Conservation (phyloP, 23 tunicate genomes). For the Trididemnum nubilum region DNA sequence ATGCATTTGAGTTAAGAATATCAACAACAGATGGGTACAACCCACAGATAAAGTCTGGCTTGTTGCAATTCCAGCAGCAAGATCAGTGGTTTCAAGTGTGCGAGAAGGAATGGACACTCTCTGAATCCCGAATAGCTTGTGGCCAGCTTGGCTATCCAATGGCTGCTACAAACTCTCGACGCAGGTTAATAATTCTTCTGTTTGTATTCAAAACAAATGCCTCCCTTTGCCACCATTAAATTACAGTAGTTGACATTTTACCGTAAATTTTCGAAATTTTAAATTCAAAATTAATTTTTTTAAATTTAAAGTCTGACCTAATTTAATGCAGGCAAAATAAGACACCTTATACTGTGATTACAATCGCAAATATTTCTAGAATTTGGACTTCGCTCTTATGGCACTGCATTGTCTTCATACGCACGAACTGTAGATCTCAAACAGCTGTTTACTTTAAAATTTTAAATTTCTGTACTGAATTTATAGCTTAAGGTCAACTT, state of each 20-base stretch:
- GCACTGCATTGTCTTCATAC: too few species aligned
- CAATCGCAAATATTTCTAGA: not conserved
- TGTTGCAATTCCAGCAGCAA: slow-evolving; percentile 15
- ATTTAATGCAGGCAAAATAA: slow-evolving; percentile 13
- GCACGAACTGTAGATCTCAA: too few species aligned
- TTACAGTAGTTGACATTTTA: not conserved
- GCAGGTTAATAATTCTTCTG: not conserved
- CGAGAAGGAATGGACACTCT: slow-evolving; percentile 34
- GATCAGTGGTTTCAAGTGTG: slow-evolving; percentile 39
- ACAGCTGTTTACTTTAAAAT: too few species aligned
- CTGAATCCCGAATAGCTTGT: slow-evolving; percentile 47
- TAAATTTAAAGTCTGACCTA: too few species aligned
- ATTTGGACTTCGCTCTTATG: not conserved
- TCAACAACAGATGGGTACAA: not conserved
- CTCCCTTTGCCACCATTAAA: not conserved
- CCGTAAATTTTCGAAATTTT: too few species aligned
- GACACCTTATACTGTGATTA: not conserved
- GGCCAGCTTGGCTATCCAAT: slow-evolving; percentile 38
- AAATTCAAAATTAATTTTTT: too few species aligned
- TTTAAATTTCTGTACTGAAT: too few species aligned
- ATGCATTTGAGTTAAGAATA: not conserved
- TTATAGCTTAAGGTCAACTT: not conserved
- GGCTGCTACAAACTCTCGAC: not conserved
- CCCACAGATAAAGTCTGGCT: not conserved
- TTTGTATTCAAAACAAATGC: not conserved